Percentiles rank a stretch among this genome's conserved stretches.
phyloP scores from a whole-genome alignment of 2,113 vertebrate genomes.

The Sebastes schlegelii region DNA sequence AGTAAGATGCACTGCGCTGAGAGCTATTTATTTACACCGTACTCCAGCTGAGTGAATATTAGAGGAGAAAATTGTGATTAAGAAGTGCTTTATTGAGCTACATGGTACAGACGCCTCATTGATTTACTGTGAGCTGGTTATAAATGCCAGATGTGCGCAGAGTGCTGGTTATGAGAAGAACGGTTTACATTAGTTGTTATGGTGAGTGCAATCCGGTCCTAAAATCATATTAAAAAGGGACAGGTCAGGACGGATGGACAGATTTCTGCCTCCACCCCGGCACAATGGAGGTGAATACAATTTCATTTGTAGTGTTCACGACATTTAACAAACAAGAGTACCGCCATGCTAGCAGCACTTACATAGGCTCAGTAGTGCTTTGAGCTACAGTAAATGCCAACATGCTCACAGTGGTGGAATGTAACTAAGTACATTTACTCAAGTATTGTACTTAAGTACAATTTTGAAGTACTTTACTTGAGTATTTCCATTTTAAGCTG shows the following conservation, averaged over 20 bases:
- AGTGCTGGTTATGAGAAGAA: constrained; percentile 36
- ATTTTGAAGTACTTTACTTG: too few species aligned
- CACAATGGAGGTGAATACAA: not conserved
- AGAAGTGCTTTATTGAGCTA: constrained; percentile 67
- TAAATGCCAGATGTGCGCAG: constrained; percentile 63
- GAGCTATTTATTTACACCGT: constrained; percentile 75
- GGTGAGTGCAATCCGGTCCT: constrained; percentile 11
- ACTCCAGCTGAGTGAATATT: constrained; percentile 66
- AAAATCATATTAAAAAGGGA: constrained; percentile 17
- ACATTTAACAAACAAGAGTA: not conserved
- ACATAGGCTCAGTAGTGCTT: not conserved
- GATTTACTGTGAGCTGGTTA: constrained; percentile 67
- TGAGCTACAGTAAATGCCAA: not conserved
- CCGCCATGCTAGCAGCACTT: not conserved
- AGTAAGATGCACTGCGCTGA: constrained; percentile 56
- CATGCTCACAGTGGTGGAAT: too few species aligned
- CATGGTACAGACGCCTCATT: constrained; percentile 65
- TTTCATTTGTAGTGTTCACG: not conserved
- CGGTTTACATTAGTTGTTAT: constrained; percentile 41
- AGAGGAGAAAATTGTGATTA: constrained; percentile 65
- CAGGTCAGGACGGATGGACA: not conserved
- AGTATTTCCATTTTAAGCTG: too few species aligned
- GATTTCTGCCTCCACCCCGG: not conserved
- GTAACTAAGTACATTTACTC: too few species aligned
- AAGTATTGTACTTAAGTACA: too few species aligned